A percentile compares a stretch with the other conserved stretches of the same genome.
Evolutionary conservation across 2,888 invertebrate species (phyloP).

Genomic region (Apantesis nais): DNA sequence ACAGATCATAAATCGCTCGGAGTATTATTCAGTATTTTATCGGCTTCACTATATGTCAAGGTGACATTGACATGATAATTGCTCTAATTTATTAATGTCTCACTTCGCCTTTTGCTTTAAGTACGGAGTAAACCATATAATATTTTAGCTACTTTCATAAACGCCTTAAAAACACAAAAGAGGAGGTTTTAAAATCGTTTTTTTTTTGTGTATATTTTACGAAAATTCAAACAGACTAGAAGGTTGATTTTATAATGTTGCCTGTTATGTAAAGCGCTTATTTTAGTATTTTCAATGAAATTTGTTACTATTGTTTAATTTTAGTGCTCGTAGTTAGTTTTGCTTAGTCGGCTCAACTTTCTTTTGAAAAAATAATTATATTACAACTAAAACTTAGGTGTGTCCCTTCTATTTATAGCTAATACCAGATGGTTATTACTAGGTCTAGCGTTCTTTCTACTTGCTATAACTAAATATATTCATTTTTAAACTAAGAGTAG

Average conservation of each 20-base stretch:
- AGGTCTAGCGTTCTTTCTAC: neutral
- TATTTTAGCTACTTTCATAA: neutral
- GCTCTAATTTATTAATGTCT: conserved; percentile 68
- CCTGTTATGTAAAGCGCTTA: no score
- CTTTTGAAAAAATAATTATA: no score
- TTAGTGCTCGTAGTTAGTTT: no score
- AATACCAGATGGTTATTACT: neutral
- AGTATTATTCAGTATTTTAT: conserved; percentile 36
- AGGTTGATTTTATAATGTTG: no score
- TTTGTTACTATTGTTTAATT: no score
- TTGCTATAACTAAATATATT: no score
- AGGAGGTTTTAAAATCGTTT: no score
- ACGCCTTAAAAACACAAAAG: no score
- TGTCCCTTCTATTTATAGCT: neutral
- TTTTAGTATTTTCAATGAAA: no score
- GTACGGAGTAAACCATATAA: conserved; percentile 44
- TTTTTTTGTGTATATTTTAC: no score
- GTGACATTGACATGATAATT: conserved; percentile 69
- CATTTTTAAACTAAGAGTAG: neutral
- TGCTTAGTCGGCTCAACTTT: no score
- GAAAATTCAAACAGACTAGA: no score
- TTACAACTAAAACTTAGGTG: neutral
- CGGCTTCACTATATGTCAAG: conserved; percentile 56
- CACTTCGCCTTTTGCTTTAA: conserved; percentile 57
- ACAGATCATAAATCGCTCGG: conserved; percentile 20